Evolutionary conservation across 2,113 vertebrate species (phyloP), one percentile per base, ranked within the genome.

Genomic region (Tautogolabrus adspersus): DNA sequence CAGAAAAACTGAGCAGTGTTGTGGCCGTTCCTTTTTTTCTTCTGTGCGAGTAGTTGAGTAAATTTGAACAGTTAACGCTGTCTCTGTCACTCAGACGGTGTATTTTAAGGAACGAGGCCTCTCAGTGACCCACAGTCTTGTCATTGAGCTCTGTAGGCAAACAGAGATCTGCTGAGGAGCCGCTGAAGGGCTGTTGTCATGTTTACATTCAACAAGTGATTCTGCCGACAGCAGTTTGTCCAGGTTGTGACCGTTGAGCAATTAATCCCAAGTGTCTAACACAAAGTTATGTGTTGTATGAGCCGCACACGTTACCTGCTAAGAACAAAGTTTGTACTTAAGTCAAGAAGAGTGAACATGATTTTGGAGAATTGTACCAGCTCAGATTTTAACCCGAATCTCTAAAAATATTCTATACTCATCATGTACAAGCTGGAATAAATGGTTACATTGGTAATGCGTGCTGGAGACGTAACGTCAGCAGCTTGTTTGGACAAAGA

Each of bases 161-260:
- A 94, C 92, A 92, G 51, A 82, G 60, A 30, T 62, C 49, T 18
- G 10, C 79, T 49, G 68, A 46, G 69, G 57, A 70, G 77, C 90
- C 87, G 88, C 80, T 87, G 71, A 80, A 66, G 85, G 74, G 88
- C 87, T 82, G 79, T 67, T 87, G 78, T 86, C 77, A n/a, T 93
- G 88, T 94, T 94, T 90, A 80, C 91, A 56, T 89, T 91, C 65
- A 68, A 38, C 80, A 63, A 75, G 68, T 37, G 59, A 70, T 78
- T 79, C 75, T 63, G 68, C 77, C 76, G 72, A 66, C 66, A 83
- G 79, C 74, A 37, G 86, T 93, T 88, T 90, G 77, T 75, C 68
- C 80, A 86, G 71, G 82, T 81, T 83, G 61, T 64, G 85, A 87
- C 87, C 79, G 88, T 90, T 91, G 65, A 81, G 86, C 79, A 82